Percentiles rank a stretch among this genome's conserved stretches.
Conservation (phyloP, 1,140 invertebrate species). For the Theocolax elegans region DNA sequence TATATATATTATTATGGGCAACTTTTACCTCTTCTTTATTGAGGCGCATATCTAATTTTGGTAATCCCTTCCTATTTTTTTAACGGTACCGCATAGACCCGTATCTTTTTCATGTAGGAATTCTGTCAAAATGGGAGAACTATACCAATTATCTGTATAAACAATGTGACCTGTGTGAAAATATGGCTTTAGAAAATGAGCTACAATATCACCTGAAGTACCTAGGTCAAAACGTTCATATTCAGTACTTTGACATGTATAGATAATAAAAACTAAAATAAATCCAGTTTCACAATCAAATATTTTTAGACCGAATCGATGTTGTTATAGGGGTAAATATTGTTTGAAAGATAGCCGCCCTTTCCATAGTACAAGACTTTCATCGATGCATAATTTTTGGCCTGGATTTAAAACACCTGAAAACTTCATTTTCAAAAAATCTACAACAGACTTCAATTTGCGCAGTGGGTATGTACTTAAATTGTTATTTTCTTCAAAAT, state of each 20-base stretch:
- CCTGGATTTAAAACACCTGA: constrained; percentile 40
- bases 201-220: background rate
- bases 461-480: background rate
- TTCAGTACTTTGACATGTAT: background rate
- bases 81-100: constrained; percentile 48
- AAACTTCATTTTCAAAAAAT: constrained; percentile 43
- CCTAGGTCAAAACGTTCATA: constrained; percentile 4
- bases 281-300: constrained; percentile 11
- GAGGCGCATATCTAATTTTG: constrained; percentile 42
- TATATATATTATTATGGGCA: constrained; percentile 42
- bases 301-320: constrained; percentile 11
- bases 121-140: background rate
- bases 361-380: too few species aligned
- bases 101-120: constrained; percentile 25
- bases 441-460: constrained; percentile 10
- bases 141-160: constrained; percentile 3
- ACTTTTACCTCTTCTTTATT: constrained; percentile 41
- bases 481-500: constrained; percentile 11
- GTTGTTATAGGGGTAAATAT: background rate
- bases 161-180: background rate
- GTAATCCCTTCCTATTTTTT: constrained; percentile 44
- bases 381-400: too few species aligned
- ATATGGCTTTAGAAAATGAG: background rate
- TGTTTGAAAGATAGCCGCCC: background rate
- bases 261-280: background rate